A percentile compares a stretch with the other conserved stretches of the same genome.
Evolutionary conservation across 2,113 vertebrate genomes (phyloP).

Genomic region (Epinephelus lanceolatus): DNA sequence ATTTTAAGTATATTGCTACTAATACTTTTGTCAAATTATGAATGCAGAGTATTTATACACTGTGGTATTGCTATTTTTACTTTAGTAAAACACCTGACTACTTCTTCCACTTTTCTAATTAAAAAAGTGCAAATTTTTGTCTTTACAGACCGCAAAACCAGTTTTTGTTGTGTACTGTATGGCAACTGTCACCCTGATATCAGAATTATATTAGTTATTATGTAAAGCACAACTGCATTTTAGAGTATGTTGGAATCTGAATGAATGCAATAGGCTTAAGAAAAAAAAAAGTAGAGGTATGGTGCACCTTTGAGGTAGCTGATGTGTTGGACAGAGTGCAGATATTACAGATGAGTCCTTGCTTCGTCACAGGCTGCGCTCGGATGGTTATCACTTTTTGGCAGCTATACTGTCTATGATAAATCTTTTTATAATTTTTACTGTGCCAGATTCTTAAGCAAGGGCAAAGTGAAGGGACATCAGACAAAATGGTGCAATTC

Average conservation of each 20-base stretch:
- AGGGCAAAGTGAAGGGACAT: background rate
- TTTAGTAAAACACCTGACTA: too few relatives aligned
- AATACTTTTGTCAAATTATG: background rate
- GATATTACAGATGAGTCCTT: background rate
- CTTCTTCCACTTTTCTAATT: background rate
- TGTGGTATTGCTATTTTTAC: too few relatives aligned
- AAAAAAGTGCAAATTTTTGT: background rate
- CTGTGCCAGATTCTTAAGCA: background rate
- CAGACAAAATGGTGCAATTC: conserved; percentile 1
- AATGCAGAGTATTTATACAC: background rate
- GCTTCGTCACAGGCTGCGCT: background rate
- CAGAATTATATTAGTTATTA: background rate
- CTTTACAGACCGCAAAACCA: background rate
- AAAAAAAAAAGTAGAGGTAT: background rate
- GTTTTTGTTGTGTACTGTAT: background rate
- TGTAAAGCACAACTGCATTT: background rate
- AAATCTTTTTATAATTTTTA: background rate
- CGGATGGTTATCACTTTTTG: background rate
- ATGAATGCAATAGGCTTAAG: too few relatives aligned
- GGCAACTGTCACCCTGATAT: background rate
- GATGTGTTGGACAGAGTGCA: too few relatives aligned
- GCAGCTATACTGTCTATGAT: background rate
- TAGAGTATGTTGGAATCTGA: too few relatives aligned
- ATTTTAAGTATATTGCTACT: too few relatives aligned
- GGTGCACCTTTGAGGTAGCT: background rate